These are phyloP conservation scores for Listrodromus nycthemerus DNA, from an alignment of 2,888 invertebrate species.

Conservation along the genomic window DNA sequence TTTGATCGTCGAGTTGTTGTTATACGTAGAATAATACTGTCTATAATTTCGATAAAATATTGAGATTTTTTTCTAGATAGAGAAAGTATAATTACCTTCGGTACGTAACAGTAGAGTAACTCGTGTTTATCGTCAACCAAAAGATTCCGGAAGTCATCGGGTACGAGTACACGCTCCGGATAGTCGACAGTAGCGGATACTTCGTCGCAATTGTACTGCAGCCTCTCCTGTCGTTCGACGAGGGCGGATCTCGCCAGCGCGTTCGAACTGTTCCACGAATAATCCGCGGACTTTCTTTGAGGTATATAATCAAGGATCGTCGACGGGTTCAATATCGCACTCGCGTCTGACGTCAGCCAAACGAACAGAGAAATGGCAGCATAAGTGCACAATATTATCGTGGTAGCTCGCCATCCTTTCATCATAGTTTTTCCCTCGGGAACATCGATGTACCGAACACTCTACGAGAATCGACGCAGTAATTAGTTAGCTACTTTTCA, in stretches of 20 bases:
- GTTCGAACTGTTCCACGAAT: conserved; percentile 80
- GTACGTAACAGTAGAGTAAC: conserved; percentile 96
- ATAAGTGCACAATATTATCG: conserved; percentile 66
- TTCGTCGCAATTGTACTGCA: conserved; percentile 81
- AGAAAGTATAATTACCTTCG: conserved; percentile 89
- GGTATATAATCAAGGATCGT: conserved; percentile 56
- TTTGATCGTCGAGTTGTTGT: not conserved
- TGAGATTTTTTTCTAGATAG: not conserved
- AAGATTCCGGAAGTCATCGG: conserved; percentile 90
- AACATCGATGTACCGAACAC: conserved; percentile 70
- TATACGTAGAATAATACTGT: not conserved
- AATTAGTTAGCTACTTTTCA: not conserved
- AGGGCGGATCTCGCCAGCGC: conserved; percentile 80
- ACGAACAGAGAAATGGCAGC: conserved; percentile 57
- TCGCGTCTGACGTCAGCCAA: conserved; percentile 52
- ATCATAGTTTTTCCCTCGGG: conserved; percentile 71
- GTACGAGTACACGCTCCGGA: conserved; percentile 70
- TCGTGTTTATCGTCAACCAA: conserved; percentile 93
- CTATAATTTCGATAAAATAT: not conserved
- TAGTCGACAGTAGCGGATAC: conserved; percentile 67
- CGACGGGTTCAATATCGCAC: conserved; percentile 44
- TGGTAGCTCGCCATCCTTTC: conserved; percentile 73
- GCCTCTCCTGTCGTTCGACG: conserved; percentile 81
- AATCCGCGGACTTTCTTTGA: conserved; percentile 63
- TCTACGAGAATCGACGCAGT: conserved; percentile 40